Evolutionary conservation across 2,888 invertebrate genomes (phyloP), one percentile per base, ranked within the genome.

Genomic region (Hydropsyche betteni): DNA sequence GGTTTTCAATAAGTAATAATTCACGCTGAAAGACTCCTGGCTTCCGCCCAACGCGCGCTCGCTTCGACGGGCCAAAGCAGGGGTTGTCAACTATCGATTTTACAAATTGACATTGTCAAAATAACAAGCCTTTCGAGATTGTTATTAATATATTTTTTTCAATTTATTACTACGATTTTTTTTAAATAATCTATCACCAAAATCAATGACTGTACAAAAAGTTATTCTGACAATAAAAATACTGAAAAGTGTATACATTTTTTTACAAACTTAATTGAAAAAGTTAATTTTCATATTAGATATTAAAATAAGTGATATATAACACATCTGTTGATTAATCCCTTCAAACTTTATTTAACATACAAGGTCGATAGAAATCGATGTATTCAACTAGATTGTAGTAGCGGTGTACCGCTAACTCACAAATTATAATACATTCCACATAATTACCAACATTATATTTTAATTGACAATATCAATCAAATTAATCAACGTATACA

Each of bases 1-100:
- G 73, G 64, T 68, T 61, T 73, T 75, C 73, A 75, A 77, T 73
- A 73, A 75, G 70, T 77, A 73, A 75, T 77, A 75, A 77, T 73
- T 75, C 74, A 77, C 74, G 52, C 68, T 75, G 77, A 75, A 69
- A 73, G 75, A 72, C 73, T 68, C 44, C 74, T 75, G 75, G 73
- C 72, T 52, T 71, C 70, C 53, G 53, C 33, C 76, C 74, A 76
- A 64, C 72, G 36, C 72, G 36, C 55, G 36, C 61, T 70, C 70
- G 70, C 12, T 34, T 70, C 33, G 36, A 16, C 36, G 36, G 55
- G 72, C 72, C 72, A 72, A 72, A 36, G 10, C 38, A 72, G 58
- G n/a, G 38, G 44, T 34, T 36, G 12, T 34, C 61, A 58, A 72
- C 61, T 38, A 16, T 24, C 24, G 55, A 24, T 55, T 55, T 55